Percentiles rank a stretch among this genome's conserved stretches.
These are phyloP conservation scores for Cremastinae sp. DNA, from an alignment of 2,888 invertebrate species.

Conservation along the genomic window DNA sequence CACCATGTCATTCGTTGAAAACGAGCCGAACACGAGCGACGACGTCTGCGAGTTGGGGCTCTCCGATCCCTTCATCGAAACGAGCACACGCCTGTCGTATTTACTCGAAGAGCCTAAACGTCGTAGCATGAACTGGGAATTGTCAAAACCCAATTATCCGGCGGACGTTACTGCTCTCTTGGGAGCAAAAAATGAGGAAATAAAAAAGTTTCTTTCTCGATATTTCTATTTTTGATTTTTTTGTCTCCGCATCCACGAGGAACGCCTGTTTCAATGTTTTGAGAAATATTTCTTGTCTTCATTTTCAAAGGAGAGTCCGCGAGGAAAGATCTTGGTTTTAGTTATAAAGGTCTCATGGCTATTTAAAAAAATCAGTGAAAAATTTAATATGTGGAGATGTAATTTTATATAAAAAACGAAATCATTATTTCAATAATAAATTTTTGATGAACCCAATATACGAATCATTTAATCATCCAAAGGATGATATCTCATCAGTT, in stretches of 20 bases:
- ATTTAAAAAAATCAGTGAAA: no score
- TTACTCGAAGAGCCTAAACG: constrained; percentile 15
- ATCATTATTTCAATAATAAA: no score
- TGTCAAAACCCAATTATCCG: constrained; percentile 77
- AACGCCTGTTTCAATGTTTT: not conserved
- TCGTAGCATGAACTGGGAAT: constrained; percentile 56
- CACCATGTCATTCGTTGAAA: constrained; percentile 39
- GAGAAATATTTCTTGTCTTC: not conserved
- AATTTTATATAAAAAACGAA: no score
- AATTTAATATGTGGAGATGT: no score
- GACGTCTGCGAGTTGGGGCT: constrained; percentile 53
- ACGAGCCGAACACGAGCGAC: constrained; percentile 54
- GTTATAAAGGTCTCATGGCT: no score
- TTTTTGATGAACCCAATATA: no score
- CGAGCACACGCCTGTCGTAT: constrained; percentile 47
- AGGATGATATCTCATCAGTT: no score
- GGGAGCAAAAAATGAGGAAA: constrained; percentile 60
- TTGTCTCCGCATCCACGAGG: no score
- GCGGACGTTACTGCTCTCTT: constrained; percentile 65
- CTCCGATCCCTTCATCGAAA: constrained; percentile 19
- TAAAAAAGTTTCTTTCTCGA: constrained; percentile 27
- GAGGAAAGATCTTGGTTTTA: constrained; percentile 14
- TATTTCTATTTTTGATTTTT: not conserved
- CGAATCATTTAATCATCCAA: no score
- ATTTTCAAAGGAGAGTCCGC: constrained; percentile 51